These are phyloP conservation scores for Pseudomugil gertrudae DNA, from an alignment of 2,797 vertebrate species.

Conservation along the genomic window DNA sequence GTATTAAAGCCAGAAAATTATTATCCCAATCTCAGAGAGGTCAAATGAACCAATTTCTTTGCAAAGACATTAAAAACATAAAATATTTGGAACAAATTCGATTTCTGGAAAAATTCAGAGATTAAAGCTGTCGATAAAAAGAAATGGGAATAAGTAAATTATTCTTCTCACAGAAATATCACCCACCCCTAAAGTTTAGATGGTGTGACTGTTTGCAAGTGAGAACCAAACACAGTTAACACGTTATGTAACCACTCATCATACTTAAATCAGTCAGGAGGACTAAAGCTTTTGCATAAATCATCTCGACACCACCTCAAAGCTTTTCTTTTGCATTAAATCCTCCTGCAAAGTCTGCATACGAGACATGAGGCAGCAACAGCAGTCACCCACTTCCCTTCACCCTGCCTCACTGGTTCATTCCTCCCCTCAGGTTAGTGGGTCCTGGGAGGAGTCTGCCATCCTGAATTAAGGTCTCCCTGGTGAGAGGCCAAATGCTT, in stretches of 20 bases:
- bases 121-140: background rate
- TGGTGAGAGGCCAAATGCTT: slow-evolving; percentile 47
- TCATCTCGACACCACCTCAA: background rate
- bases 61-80: background rate
- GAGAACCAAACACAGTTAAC: slow-evolving; percentile 25
- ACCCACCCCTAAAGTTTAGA: slow-evolving; percentile 29
- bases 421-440: slow-evolving; percentile 28
- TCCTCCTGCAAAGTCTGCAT: slow-evolving; percentile 13
- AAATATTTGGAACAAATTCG: background rate
- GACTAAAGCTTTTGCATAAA: background rate
- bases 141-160: background rate
- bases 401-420: slow-evolving; percentile 55
- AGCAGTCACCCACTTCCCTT: slow-evolving; percentile 37
- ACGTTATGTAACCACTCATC: slow-evolving; percentile 22
- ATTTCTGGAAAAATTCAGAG: background rate
- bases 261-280: slow-evolving; percentile 19
- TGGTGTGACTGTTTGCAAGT: background rate
- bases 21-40: background rate
- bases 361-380: slow-evolving; percentile 34
- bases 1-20: background rate
- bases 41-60: background rate
- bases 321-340: background rate
- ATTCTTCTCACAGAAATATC: background rate
- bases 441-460: slow-evolving; percentile 40
- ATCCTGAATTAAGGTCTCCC: slow-evolving; percentile 61